Conservation (phyloP, 2,888 invertebrate species). For the Drosophila pseudotakahashii region DNA sequence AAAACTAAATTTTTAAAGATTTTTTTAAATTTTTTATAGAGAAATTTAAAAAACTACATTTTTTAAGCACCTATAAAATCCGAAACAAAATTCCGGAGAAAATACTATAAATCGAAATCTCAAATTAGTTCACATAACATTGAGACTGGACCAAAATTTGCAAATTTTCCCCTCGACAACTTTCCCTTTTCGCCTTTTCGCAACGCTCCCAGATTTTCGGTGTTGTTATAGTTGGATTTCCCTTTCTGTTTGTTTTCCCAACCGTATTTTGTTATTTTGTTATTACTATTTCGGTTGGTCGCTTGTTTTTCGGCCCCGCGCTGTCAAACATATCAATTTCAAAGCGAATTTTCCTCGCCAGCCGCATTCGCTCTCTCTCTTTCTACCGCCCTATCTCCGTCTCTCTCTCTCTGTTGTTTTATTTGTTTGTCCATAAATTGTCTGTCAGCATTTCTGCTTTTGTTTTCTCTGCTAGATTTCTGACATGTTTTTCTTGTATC, state of each 20-base stretch:
- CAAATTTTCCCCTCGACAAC: constrained; percentile 3
- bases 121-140: constrained; percentile 30
- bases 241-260: constrained; percentile 43
- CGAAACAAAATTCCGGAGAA: too few species aligned
- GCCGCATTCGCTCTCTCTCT: constrained; percentile 2
- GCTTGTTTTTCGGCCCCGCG: constrained; percentile 49
- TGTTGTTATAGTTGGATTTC: constrained; percentile 16
- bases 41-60: too few species aligned
- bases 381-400: not conserved
- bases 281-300: constrained; percentile 36
- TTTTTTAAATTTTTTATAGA: too few species aligned
- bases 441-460: constrained; percentile 52
- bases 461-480: constrained; percentile 68
- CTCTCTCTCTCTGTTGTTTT: constrained; percentile 24
- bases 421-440: constrained; percentile 70
- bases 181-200: constrained; percentile 11
- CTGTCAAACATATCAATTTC: constrained; percentile 80
- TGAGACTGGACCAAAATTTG: constrained; percentile 1
- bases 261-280: constrained; percentile 44
- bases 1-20: too few species aligned
- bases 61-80: too few species aligned
- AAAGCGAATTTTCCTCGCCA: constrained; percentile 48
- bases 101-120: not conserved
- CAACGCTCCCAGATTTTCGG: not conserved
- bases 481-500: constrained; percentile 59